These are phyloP conservation scores for Danaus melanippus DNA, from an alignment of 1,140 invertebrate species.

Conservation along the genomic window DNA sequence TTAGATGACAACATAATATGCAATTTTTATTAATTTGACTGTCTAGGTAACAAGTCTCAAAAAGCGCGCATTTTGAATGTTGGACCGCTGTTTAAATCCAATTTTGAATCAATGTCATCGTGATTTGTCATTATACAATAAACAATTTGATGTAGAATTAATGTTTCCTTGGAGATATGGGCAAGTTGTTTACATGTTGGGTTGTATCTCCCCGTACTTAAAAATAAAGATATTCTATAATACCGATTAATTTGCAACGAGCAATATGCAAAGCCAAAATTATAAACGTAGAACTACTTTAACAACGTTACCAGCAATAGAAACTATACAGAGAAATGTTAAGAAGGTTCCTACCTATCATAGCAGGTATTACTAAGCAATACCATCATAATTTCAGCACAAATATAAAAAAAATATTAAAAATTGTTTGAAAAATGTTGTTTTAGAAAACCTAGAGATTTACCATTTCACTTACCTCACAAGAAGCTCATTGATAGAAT, in stretches of 20 bases:
- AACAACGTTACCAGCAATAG: constrained; percentile 47
- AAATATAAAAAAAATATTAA: not conserved
- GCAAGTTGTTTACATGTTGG: not conserved
- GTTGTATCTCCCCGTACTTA: no score
- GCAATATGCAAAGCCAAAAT: constrained; percentile 28
- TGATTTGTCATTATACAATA: no score
- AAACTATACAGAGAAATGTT: constrained; percentile 54
- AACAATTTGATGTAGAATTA: not conserved
- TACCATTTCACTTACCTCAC: constrained; percentile 74
- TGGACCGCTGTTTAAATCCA: no score
- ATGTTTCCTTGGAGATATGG: constrained; percentile 15
- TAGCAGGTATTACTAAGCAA: constrained; percentile 27
- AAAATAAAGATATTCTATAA: no score
- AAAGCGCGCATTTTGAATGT: no score
- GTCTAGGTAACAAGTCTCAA: no score
- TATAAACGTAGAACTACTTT: constrained; percentile 20
- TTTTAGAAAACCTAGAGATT: constrained; percentile 63
- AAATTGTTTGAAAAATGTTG: constrained; percentile 4
- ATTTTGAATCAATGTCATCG: no score
- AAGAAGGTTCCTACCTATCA: constrained; percentile 38
- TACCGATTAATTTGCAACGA: not conserved
- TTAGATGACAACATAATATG: no score
- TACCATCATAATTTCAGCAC: no score
- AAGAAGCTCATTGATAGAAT: constrained; percentile 73
- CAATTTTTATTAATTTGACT: no score